Base-by-base conservation (phyloP, 2,797 vertebrate genomes). In the Rachycentron canadum region DNA sequence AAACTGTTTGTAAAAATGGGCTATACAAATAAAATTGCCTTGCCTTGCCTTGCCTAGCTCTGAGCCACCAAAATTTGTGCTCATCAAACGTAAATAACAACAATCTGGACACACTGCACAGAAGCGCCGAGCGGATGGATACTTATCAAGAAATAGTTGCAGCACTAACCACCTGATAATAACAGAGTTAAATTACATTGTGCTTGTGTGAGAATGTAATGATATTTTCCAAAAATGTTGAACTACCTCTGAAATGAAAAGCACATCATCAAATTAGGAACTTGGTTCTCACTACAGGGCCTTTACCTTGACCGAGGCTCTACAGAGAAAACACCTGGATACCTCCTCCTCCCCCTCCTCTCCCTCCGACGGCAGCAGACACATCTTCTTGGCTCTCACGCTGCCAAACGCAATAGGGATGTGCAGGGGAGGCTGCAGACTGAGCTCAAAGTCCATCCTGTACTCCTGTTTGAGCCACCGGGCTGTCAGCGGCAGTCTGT, bases 391-490 rank as follows among this genome's bases (percentile, higher is more conserved):
- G 41, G 69, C 95, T 68, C 90, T 88, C 52, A 89, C 95, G 0
- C 86, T 94, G 8, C 97, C 97, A 1, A 95, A 98, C 1, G 95
- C 88, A 17, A 97, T 71, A 0, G 96, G 96, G 86, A 98, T 84
- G 86, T 97, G 97, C 43, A 96, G 84, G 0, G 96, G 96, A 0
- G 96, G 95, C 71, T 96, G 95, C n/a, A 97, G 94, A 0, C 86
- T 73, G 1, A 92, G 93, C 14, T 93, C 93, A 67, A 97, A 96
- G 26, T 97, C 96, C 64, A 91, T 87, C 43, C 82, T 86, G 87
- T 97, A 97, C 84, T 97, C 96, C 23, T 95, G 95, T 28, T 93
- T 94, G 40, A 97, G 92, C 96, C 97, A 98, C 72, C 96, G 96
- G 0, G 95, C 72, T 0, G 96, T 97, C 36, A 98, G 95, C 0